These are phyloP conservation scores for Hirundo rustica DNA, from an alignment of 2,797 vertebrate genomes.

Conservation along the genomic window DNA sequence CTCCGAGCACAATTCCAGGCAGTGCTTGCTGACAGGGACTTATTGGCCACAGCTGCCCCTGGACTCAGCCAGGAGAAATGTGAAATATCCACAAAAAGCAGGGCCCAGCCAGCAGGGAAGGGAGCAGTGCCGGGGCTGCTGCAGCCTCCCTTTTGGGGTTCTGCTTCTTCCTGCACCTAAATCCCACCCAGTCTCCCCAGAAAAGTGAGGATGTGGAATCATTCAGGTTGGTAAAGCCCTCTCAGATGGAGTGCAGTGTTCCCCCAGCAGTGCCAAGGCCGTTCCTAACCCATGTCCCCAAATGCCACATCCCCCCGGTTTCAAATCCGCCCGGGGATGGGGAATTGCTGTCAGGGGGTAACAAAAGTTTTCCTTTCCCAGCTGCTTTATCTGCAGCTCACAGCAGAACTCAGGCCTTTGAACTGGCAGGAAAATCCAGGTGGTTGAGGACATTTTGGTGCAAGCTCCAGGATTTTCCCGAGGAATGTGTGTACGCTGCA, in stretches of 20 bases:
- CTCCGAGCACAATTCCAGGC: not conserved
- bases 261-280: not conserved
- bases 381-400: not conserved
- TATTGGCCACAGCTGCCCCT: not conserved
- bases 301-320: fast-evolving
- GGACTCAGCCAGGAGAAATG: not conserved
- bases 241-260: fast-evolving
- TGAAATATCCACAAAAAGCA: not conserved
- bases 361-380: not conserved
- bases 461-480: not conserved
- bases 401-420: not conserved
- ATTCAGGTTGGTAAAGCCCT: not conserved
- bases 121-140: not conserved
- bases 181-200: not conserved
- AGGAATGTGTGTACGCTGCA: not conserved
- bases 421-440: fast-evolving
- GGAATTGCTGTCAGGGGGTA: no score
- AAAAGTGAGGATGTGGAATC: not conserved
- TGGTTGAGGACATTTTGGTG: not conserved
- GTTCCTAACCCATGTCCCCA: not conserved
- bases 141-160: not conserved
- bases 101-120: not conserved
- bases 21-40: not conserved
- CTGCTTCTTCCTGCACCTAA: not conserved
- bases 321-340: fast-evolving